Base-by-base conservation (phyloP, 2,888 invertebrate species). In the Sesia apiformis region DNA sequence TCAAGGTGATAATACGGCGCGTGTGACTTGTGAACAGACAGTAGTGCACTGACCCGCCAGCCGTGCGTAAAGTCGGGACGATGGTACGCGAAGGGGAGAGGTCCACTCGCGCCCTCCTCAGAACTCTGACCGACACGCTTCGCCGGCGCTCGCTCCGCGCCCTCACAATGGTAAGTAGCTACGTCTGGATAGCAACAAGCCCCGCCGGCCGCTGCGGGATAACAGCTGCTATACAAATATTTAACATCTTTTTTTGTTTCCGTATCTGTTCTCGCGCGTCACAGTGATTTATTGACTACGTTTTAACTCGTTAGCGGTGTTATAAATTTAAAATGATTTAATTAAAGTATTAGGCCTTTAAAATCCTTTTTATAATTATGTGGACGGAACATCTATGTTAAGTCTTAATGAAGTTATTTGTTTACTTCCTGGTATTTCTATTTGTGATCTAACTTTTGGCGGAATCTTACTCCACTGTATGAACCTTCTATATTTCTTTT, bases 11-110 rank as follows among this genome's bases (percentile, higher is more conserved):
- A 50, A 68, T 65, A 63, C 60, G 63, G 58, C 61, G 63, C 63
- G 65, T 66, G 64, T 61, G 67, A 56, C 46, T 49, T 42, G 50
- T 69, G 65, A 66, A 70, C 66, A 70, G 66, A 66, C 70, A 70
- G 63, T 72, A 68, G 86, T 83, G 81, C 85, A 86, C 77, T 86
- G 86, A 83, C 85, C 86, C 75, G 78, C 55, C 81, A 80, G 76
- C 81, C 74, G 84, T 78, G 85, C 87, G 85, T 86, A 84, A 85
- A 81, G 84, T 68, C 78, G 81, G 79, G 76, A 81, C 77, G 69
- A 88, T 89, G 88, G 84, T 85, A 70, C 84, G 79, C 78, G 78
- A 81, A 75, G 84, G 86, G 84, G 86, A 86, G 76, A 78, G 70
- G 69, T 78, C 84, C 70, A 77, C 76, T 62, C 75, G 78, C 70